Evolutionary conservation across 2,797 vertebrate species (phyloP).

Genomic region (Masticophis lateralis): DNA sequence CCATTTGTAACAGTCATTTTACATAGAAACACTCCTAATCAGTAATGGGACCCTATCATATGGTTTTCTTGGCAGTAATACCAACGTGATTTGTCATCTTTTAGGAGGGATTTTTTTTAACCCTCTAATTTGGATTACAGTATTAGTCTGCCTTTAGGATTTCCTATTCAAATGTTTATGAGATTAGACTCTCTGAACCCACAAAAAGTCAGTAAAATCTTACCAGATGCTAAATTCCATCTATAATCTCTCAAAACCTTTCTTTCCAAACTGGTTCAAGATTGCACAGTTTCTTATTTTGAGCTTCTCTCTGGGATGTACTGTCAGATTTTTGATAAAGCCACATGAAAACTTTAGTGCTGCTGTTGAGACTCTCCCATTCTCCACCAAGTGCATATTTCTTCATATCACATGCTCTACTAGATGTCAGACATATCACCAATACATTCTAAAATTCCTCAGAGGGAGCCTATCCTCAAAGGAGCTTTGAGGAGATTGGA

Average conservation of each 20-base stretch:
- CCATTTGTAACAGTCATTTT: too few relatives aligned
- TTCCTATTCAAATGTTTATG: not conserved
- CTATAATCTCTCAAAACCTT: not conserved
- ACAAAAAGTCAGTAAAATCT: not conserved
- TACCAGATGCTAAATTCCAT: not conserved
- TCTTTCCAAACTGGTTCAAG: too few relatives aligned
- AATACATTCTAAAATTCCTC: not conserved
- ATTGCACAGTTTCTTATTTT: too few relatives aligned
- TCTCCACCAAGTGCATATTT: too few relatives aligned
- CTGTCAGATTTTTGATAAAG: too few relatives aligned
- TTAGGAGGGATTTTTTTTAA: not conserved
- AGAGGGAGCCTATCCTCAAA: not conserved
- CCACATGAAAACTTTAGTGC: too few relatives aligned
- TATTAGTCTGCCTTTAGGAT: not conserved
- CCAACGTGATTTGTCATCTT: not conserved
- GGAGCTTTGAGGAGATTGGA: not conserved
- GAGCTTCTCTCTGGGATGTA: too few relatives aligned
- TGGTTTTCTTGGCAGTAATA: not conserved
- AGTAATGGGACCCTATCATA: not conserved
- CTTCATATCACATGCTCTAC: not conserved
- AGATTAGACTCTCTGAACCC: not conserved
- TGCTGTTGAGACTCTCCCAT: too few relatives aligned
- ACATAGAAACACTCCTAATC: not conserved
- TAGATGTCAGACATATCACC: not conserved
- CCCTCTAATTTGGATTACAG: not conserved